A percentile compares a stretch with the other conserved stretches of the same genome.
Evolutionary conservation across 2,888 invertebrate genomes (phyloP).

Genomic region (Chalcosyrphus nemorum): DNA sequence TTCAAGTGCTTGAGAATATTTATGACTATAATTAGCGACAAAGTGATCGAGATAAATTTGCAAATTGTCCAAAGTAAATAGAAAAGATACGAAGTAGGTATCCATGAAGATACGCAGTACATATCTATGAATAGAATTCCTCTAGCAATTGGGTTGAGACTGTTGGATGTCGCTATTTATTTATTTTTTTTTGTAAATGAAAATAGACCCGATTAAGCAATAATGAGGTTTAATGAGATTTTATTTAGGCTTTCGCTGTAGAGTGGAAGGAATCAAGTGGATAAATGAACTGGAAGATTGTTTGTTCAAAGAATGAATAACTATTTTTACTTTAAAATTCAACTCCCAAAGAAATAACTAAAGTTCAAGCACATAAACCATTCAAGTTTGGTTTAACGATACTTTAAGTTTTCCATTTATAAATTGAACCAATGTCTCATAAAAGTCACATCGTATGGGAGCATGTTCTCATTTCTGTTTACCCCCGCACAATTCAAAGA

Average conservation of each 20-base stretch:
- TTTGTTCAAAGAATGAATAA: not conserved
- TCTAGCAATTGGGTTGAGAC: not conserved
- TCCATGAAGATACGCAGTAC: constrained; percentile 4
- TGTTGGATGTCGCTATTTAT: not conserved
- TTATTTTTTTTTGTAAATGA: not conserved
- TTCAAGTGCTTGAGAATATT: constrained; percentile 46
- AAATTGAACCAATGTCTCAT: not conserved
- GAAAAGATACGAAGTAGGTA: not conserved
- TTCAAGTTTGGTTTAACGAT: not conserved
- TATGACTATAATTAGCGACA: constrained; percentile 40
- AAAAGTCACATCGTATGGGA: not conserved
- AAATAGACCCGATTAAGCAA: constrained; percentile 6
- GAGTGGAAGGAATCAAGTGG: not conserved
- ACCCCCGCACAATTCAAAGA: not conserved
- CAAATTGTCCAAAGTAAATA: constrained; percentile 46
- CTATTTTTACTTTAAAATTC: not conserved
- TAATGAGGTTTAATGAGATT: not conserved
- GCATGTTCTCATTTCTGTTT: not conserved
- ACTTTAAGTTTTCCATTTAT: not conserved
- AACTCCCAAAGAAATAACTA: not conserved
- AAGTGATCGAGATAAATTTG: constrained; percentile 25
- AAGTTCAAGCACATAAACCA: not conserved
- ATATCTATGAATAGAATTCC: constrained; percentile 12
- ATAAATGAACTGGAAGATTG: not conserved
- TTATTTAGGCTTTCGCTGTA: not conserved